Conservation (phyloP, 2,113 vertebrate genomes). For the Sinocyclocheilus maitianheensis region DNA sequence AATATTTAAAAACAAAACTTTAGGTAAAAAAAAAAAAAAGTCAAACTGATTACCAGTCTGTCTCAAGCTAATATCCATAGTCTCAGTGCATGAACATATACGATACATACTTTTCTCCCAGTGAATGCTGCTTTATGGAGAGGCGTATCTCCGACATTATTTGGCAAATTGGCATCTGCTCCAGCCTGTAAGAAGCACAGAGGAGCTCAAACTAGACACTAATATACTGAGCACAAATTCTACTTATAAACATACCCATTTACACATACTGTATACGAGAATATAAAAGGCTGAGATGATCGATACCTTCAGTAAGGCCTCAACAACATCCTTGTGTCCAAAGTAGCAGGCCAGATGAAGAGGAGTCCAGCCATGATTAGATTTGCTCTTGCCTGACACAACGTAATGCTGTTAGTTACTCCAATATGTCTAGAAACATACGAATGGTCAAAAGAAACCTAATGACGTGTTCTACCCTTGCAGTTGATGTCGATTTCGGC, state of each 20-base stretch:
- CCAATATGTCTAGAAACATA: background rate
- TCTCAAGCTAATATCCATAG: background rate
- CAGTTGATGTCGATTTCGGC: constrained; percentile 87
- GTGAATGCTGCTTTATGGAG: constrained; percentile 96
- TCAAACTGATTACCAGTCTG: background rate
- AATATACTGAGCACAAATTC: background rate
- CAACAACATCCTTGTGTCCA: constrained; percentile 88
- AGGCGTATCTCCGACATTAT: constrained; percentile 91
- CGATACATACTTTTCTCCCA: constrained; percentile 84
- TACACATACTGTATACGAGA: background rate
- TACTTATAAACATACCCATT: background rate
- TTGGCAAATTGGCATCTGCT: constrained; percentile 87
- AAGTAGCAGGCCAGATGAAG: constrained; percentile 97
- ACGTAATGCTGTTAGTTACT: background rate
- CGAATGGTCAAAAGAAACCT: background rate
- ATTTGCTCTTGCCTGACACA: constrained; percentile 88
- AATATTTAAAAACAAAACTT: no score
- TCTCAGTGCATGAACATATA: background rate
- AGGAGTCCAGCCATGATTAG: constrained; percentile 93
- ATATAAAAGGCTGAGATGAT: background rate
- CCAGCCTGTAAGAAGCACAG: constrained; percentile 77
- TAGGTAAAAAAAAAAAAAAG: no score
- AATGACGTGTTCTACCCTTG: constrained; percentile 81
- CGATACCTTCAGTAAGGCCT: constrained; percentile 88
- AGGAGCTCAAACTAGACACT: background rate